Evolutionary conservation across 2,888 invertebrate species (phyloP), one percentile per base, ranked within the genome.

Genomic region (Hirtodrosophila duncani): DNA sequence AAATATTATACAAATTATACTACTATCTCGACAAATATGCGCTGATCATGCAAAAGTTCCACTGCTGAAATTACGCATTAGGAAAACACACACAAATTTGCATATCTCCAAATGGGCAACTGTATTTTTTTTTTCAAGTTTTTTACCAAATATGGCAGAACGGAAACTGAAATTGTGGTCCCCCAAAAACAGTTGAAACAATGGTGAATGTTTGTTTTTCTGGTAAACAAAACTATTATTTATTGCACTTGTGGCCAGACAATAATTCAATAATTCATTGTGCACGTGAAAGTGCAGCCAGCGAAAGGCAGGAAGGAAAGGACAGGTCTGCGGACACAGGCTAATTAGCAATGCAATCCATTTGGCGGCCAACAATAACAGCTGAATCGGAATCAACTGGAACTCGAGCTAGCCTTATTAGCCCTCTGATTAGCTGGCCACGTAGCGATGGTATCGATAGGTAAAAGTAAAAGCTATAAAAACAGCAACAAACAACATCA

Each of bases 211-310:
- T 57, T 27, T 42, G 17, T 16, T 29, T 20, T 20, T 39, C 18
- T 20, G 59, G 50, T 39, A 59, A 50, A 33, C 34, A 34, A 57
- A 51, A 71, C 80, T 71, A 71, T 71, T 71, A 80, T 80, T 80
- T 79, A 80, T 77, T 71, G 77, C 77, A 75, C 36, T 59, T 72
- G 58, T n/a, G n/a, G n/a, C n/a, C n/a, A 60, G 61, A 58, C 52
- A 33, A 71, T 67, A 67, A 74, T 52, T 62, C 71, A 62, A 70
- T 79, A 70, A 62, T 51, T 79, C 57, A 66, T 53, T 53, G 24
- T 38, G 39, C 45, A 80, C 50, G 77, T 80, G 70, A 71, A 71
- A 71, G 70, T 80, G 62, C 79, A 74, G 55, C 41, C 9, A 18
- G 11, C 13, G 16, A 48, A 21, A 16, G 20, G 10, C 20, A 20